Evolutionary conservation across 2,888 invertebrate species (phyloP), one percentile per base, ranked within the genome.

Genomic region (Meiosimyza platycephala): DNA sequence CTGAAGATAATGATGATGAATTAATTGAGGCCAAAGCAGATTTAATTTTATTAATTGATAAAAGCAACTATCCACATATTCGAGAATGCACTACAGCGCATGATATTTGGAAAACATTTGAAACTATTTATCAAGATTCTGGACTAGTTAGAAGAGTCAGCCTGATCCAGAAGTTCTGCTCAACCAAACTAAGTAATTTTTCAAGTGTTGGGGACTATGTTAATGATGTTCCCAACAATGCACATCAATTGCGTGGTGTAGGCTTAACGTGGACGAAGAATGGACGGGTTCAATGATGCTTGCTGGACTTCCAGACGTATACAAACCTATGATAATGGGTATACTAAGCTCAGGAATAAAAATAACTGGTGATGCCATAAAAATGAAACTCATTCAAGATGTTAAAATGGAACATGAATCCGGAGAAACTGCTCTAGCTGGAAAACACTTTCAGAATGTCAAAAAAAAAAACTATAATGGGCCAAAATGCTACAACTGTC

Each of bases 221-320:
- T 48, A 67, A 57, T 40, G 40, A 67, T 22, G 55, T 67, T 6
- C 22, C 47, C 12, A 67, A 67, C 57, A 55, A 47, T 16, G 67
- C 67, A 40, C 67, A 55, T 15, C 55, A 67, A 28, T 47, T 67
- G 6, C 67, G 57, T 12, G 16, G 67, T 18, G 55, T 67, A 7
- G 57, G 67, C 48, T 67, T n/a, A 67, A 55, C 7, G 55, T 67
- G 4, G 57, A 67, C 18, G 67, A 67, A 55, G 67, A 67, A 47
- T 67, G 67, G 66, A 65, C 54, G 11, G 73, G 66, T 6, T 73
- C 71, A 4, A 73, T 75, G 73, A 9, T 75, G 52, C 40, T 75
- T 40, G 66, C 69, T 15, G 65, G 71, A 6, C 28, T 74, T 22
- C 63, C 67, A 2, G 72, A 74, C 33, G 70, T 67, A 28, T 71